Evolutionary conservation across 2,888 invertebrate species (phyloP).

Genomic region (Halictus quadricinctus): DNA sequence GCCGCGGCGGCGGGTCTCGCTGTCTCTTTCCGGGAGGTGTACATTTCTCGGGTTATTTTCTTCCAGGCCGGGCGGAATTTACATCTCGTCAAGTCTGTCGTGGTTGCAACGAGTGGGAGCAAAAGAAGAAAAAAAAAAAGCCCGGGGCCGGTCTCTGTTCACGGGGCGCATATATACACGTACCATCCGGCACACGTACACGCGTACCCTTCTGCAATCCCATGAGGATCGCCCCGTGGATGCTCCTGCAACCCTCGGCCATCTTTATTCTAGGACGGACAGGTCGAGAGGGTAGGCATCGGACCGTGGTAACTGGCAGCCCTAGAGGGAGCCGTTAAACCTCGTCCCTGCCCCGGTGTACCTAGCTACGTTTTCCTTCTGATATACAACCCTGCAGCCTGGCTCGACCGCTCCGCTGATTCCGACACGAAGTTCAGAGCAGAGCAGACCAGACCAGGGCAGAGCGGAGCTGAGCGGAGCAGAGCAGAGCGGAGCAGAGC

Average conservation of each 20-base stretch:
- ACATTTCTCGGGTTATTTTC: constrained; percentile 44
- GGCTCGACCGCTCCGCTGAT: constrained; percentile 72
- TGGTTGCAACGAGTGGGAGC: constrained; percentile 16
- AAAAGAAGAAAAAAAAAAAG: not conserved
- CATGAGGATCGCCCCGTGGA: constrained; percentile 73
- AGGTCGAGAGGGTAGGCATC: constrained; percentile 82
- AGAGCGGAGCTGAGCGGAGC: constrained; percentile 18
- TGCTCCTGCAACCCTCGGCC: constrained; percentile 72
- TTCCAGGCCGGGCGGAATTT: constrained; percentile 54
- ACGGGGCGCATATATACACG: constrained; percentile 27
- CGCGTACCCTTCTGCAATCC: constrained; percentile 71
- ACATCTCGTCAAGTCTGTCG: constrained; percentile 65
- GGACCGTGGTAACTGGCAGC: constrained; percentile 82
- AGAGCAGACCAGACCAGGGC: constrained; percentile 19
- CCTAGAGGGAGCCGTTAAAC: constrained; percentile 82
- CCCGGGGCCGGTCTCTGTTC: not conserved
- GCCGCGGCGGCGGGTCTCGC: not conserved
- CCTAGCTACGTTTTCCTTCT: constrained; percentile 73
- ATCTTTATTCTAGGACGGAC: constrained; percentile 81
- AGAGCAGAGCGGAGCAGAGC: not conserved
- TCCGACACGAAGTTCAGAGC: constrained; percentile 69
- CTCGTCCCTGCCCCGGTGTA: constrained; percentile 75
- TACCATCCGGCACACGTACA: constrained; percentile 24
- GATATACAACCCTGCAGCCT: constrained; percentile 77
- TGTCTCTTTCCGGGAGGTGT: not conserved